Evolutionary conservation across 2,113 vertebrate genomes (phyloP), one percentile per base, ranked within the genome.

Genomic region (Colius striatus): DNA sequence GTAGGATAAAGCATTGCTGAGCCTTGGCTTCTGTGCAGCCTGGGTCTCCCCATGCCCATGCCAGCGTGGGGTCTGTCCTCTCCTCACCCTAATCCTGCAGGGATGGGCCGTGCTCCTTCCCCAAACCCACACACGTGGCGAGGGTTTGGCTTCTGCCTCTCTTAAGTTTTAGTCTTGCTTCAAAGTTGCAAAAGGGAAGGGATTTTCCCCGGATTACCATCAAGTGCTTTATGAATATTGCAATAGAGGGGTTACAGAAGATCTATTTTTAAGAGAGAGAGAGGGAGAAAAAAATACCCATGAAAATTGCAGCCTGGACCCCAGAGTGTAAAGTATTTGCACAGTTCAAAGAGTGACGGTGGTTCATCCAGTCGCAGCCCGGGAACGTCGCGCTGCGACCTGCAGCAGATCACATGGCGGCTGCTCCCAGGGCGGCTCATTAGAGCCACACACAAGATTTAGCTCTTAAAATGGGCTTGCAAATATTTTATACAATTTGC

Each of bases 401-500:
- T 95, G 81, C 95, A 86, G 90, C 94, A 86, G 73, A 87, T 96
- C 93, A 94, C 94, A 92, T 84, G 92, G 88, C 0, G 2, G 65
- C 93, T 96, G 1, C 92, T 95, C 96, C 94, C 90, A 95, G 88
- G 90, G 86, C 50, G 88, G 84, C 95, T 97, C 93, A 95, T 95
- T 95, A 97, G 92, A 96, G 96, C 92, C 94, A 90, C 88, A 72
- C 86, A 65, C 53, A 94, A 92, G 94, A 95, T 96, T 95, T 96
- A 96, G 94, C 90, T 93, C 95, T 87, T 70, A 96, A 97, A 96
- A 96, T 75, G 90, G 93, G 93, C 94, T 93, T 57, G 90, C 95
- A 96, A 96, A 96, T 93, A 97, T 96, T 97, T 97, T 97, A 97
- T 97, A 94, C 94, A 97, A 94, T 96, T 96, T 97, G 95, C 92